These are phyloP conservation scores for Catharus fuscescens DNA, from an alignment of 2,113 vertebrate species.

Conservation along the genomic window DNA sequence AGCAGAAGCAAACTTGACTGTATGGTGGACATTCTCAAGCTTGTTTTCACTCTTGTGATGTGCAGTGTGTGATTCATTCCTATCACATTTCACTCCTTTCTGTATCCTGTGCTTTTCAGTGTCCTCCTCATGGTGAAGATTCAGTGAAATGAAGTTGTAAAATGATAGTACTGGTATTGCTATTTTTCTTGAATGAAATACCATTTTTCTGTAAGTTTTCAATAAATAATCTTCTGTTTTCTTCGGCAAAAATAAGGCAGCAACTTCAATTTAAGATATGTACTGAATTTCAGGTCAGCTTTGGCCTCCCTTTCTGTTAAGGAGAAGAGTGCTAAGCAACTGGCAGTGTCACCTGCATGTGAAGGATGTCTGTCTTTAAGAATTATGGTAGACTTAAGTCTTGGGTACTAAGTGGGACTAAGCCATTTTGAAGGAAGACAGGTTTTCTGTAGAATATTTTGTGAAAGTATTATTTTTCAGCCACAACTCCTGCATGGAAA, in stretches of 20 bases:
- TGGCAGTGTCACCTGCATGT: neutral
- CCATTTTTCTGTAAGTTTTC: neutral
- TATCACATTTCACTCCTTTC: neutral
- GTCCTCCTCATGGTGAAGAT: neutral
- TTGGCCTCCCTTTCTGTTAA: neutral
- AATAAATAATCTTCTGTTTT: neutral
- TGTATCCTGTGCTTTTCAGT: fast-evolving
- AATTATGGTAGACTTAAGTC: neutral
- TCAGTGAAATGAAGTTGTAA: neutral
- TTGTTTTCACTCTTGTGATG: neutral
- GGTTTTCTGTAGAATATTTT: neutral
- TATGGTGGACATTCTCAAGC: neutral
- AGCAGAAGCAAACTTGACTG: neutral
- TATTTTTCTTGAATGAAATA: neutral
- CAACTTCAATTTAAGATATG: neutral
- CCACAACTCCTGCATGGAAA: neutral
- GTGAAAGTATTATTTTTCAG: neutral
- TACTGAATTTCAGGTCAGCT: neutral
- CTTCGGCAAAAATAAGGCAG: neutral
- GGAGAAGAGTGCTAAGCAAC: neutral
- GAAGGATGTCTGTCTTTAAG: neutral
- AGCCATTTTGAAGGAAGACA: neutral
- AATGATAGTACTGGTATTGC: neutral
- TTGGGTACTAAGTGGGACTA: fast-evolving
- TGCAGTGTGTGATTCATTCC: neutral